Evolutionary conservation across 2,797 vertebrate species (phyloP).

Genomic region (Platalea minor): DNA sequence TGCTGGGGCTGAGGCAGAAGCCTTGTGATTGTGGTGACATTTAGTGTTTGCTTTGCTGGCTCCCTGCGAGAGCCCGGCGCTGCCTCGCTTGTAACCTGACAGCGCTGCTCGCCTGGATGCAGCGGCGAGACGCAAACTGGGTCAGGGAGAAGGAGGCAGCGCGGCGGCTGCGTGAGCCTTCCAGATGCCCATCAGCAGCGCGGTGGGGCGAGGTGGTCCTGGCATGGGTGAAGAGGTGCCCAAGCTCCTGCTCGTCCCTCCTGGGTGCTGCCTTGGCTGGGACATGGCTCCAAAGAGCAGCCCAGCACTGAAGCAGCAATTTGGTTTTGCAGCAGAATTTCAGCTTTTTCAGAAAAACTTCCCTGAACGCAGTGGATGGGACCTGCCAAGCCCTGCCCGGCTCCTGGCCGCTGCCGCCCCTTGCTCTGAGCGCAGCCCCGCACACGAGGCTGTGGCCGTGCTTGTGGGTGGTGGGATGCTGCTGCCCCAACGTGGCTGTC

Average conservation of each 20-base stretch:
- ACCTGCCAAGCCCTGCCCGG: rapidly evolving
- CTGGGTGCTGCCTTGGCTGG: background rate
- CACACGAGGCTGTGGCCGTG: rapidly evolving
- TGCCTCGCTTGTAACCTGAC: background rate
- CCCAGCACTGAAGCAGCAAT: background rate
- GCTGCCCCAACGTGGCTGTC: rapidly evolving
- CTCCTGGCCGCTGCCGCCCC: background rate
- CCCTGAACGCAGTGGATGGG: background rate
- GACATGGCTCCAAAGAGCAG: background rate
- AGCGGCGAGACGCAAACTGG: background rate
- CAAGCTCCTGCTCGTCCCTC: background rate
- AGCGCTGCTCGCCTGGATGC: background rate
- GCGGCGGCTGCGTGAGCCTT: rapidly evolving
- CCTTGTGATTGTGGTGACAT: background rate
- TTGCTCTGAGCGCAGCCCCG: rapidly evolving
- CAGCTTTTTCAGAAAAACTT: background rate
- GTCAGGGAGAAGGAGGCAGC: background rate
- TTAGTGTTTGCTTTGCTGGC: background rate
- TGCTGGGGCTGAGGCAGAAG: background rate
- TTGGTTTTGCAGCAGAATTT: background rate
- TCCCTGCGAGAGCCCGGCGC: background rate
- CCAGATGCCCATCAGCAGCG: rapidly evolving
- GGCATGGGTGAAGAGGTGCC: background rate
- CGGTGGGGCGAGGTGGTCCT: background rate
- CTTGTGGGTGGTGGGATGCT: background rate